These are phyloP conservation scores for Pipistrellus pipistrellus DNA, from an alignment of 2,797 vertebrate genomes.

Conservation along the genomic window DNA sequence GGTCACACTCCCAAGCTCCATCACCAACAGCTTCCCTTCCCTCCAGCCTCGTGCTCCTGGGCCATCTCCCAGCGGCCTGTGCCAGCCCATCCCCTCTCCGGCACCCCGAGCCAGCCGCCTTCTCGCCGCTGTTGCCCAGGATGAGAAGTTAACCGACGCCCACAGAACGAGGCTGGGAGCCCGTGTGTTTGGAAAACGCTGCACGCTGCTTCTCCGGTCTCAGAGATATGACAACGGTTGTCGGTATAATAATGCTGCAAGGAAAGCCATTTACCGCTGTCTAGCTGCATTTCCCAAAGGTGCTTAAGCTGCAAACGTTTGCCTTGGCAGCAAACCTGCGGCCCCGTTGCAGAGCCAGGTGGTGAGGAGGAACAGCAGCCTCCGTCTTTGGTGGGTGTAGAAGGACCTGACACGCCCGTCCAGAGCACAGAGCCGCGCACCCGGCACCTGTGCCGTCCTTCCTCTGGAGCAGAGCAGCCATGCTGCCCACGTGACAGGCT, in stretches of 20 bases:
- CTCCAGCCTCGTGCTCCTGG: background rate
- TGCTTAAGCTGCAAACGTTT: background rate
- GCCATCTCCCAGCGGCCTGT: accelerated
- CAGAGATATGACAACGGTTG: background rate
- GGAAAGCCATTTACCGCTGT: background rate
- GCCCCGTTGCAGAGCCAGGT: accelerated
- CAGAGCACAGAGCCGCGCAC: background rate
- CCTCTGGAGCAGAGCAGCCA: background rate
- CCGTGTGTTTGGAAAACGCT: accelerated
- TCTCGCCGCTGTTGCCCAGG: background rate
- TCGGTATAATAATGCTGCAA: background rate
- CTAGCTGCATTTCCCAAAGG: background rate
- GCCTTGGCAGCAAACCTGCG: background rate
- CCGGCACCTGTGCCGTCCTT: background rate
- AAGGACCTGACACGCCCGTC: accelerated
- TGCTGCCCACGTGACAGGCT: accelerated
- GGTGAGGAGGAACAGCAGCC: background rate
- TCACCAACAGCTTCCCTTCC: background rate
- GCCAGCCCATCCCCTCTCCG: accelerated
- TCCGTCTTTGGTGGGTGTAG: background rate
- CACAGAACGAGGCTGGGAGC: background rate
- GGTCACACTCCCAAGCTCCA: accelerated
- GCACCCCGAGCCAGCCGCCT: background rate
- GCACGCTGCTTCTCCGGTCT: background rate
- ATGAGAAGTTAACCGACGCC: background rate